Evolutionary conservation across 2,888 invertebrate genomes (phyloP), one percentile per base, ranked within the genome.

Genomic region (Molanna angustata): DNA sequence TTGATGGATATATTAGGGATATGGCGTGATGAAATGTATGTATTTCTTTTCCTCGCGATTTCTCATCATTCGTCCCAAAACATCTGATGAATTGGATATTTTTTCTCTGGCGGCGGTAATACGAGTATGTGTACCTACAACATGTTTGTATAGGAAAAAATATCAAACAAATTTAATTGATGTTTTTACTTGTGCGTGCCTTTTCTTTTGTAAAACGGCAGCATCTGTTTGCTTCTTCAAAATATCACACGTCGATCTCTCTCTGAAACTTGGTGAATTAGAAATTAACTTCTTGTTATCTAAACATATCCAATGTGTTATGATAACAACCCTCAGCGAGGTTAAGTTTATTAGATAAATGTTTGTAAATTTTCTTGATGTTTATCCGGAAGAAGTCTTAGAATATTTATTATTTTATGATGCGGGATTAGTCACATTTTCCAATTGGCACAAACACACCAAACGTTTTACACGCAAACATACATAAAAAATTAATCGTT

Each of bases 241-340:
- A 7, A 11, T 11, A 27, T 7, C 27, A 27, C 11, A 27, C 27
- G 11, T 27, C n/a, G n/a, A n/a, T n/a, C n/a, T n/a, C n/a, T n/a
- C n/a, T n/a, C 18, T 44, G 16, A 31, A 44, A n/a, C 32, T 44
- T 18, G 27, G 27, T 35, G 47, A 22, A 47, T 31, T 32, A 39
- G 52, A 42, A 39, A 47, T 52, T 42, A 48, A 48, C 47, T 47
- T 42, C 35, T 35, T 52, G 52, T 52, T 48, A 52, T 52, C 52
- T 42, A 48, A 52, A 52, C 52, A 52, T 21, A 52, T 52, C 47
- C 41, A 43, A 43, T 32, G 14, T 52, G 52, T 52, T 52, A 48
- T 35, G 35, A 47, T 48, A 52, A 52, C 52, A 52, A 48, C 21
- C 21, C 16, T 33, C 33, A 48, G 47, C 48, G 47, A 39, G 42